Conservation (phyloP, 2,888 invertebrate species). For the Panorpa germanica region DNA sequence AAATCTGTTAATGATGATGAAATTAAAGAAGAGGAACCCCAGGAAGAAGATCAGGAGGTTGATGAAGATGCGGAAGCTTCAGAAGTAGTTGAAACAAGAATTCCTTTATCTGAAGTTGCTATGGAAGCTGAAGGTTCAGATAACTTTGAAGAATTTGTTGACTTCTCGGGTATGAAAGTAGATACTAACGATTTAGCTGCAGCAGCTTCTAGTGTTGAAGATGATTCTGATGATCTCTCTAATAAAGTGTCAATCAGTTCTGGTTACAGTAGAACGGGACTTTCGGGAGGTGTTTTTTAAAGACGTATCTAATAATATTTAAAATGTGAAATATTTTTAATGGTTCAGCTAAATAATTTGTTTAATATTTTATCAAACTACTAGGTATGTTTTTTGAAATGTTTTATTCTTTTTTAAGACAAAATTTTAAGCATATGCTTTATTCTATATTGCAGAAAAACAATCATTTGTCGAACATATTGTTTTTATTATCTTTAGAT, state of each 20-base stretch:
- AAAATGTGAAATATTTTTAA: too few relatives aligned
- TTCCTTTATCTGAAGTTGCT: slow-evolving; percentile 15
- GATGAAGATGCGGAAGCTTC: slow-evolving; percentile 15
- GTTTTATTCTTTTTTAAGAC: too few relatives aligned
- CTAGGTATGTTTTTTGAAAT: too few relatives aligned
- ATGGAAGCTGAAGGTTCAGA: slow-evolving; percentile 17
- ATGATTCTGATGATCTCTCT: too few relatives aligned
- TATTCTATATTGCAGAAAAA: too few relatives aligned
- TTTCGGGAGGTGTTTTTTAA: too few relatives aligned
- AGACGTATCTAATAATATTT: too few relatives aligned
- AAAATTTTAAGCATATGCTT: too few relatives aligned
- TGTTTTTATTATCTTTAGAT: too few relatives aligned
- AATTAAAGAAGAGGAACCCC: not conserved
- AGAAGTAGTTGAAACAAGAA: slow-evolving; percentile 16
- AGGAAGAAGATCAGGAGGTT: not conserved
- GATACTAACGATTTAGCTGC: slow-evolving; percentile 10
- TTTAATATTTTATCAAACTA: too few relatives aligned
- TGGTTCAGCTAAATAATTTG: too few relatives aligned
- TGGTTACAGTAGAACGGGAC: slow-evolving; percentile 17
- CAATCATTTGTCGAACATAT: too few relatives aligned
- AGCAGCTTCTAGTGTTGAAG: slow-evolving; percentile 11
- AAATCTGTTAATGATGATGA: slow-evolving; percentile 18
- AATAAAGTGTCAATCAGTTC: slow-evolving; percentile 15
- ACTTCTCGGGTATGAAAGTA: slow-evolving; percentile 14
- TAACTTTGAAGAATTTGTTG: slow-evolving; percentile 17